Conservation (phyloP, 2,888 invertebrate species). For the Chloromyia formosa region DNA sequence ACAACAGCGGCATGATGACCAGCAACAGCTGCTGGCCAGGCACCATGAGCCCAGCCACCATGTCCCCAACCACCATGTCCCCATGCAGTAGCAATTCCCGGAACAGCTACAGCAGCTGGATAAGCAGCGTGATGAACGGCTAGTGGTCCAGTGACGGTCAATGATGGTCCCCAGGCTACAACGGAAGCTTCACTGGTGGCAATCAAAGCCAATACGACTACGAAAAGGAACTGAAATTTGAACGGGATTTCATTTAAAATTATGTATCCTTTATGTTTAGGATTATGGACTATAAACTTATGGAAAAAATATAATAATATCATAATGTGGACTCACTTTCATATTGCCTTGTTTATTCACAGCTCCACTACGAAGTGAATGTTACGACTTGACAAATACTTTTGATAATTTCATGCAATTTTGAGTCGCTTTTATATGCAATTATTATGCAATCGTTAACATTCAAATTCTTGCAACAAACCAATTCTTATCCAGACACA, state of each 20-base stretch:
- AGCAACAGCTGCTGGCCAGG: constrained; percentile 51
- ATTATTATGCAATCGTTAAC: constrained; percentile 12
- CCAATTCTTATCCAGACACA: too few species aligned
- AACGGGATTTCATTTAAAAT: constrained; percentile 18
- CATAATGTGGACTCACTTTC: constrained; percentile 29
- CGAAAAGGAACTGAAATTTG: constrained; percentile 55
- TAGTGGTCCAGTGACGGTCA: constrained; percentile 45
- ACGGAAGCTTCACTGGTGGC: constrained; percentile 51
- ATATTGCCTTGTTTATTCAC: constrained; percentile 1
- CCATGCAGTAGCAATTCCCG: constrained; percentile 46
- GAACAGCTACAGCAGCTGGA: constrained; percentile 49
- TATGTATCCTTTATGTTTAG: too few species aligned
- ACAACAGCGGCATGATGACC: constrained; percentile 39
- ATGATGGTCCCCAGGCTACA: constrained; percentile 48
- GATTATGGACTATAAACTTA: too few species aligned
- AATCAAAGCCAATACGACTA: constrained; percentile 56
- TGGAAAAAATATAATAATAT: not conserved
- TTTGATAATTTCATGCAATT: constrained; percentile 37
- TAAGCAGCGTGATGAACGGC: constrained; percentile 48
- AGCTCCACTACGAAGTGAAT: constrained; percentile 7
- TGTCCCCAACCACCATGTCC: constrained; percentile 51
- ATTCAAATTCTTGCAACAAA: constrained; percentile 4
- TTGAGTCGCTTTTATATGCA: constrained; percentile 28
- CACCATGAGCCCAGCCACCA: constrained; percentile 47
- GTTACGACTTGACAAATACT: not conserved